A percentile compares a stretch with the other conserved stretches of the same genome.
phyloP scores from a whole-genome alignment of 2,113 vertebrate species.

The Melanerpes aurifrons region DNA sequence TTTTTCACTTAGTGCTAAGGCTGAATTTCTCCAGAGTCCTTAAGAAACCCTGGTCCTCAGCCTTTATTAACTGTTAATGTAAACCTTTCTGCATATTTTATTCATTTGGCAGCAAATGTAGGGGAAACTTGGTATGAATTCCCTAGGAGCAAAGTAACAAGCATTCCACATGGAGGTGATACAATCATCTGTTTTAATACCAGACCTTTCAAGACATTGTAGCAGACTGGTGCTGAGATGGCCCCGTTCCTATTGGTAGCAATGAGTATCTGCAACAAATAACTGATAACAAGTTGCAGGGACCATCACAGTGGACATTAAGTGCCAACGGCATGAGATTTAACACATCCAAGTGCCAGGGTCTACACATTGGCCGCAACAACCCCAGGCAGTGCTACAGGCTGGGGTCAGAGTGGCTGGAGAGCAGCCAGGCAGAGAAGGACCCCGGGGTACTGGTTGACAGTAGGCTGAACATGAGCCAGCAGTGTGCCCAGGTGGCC shows the following conservation, averaged over 20 bases:
- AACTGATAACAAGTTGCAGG: not conserved
- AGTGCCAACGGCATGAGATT: not conserved
- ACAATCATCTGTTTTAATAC: not conserved
- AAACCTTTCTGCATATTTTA: slow-evolving; percentile 16
- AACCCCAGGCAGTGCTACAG: too few species aligned
- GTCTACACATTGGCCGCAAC: too few species aligned
- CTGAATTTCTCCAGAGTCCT: not conserved
- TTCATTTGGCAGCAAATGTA: not conserved
- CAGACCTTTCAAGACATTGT: not conserved
- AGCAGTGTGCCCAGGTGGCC: too few species aligned
- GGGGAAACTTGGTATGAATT: not conserved
- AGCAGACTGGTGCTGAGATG: rapidly evolving
- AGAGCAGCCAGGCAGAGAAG: too few species aligned
- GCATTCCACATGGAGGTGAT: not conserved
- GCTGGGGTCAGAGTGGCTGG: too few species aligned
- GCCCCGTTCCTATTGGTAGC: not conserved
- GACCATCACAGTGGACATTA: not conserved
- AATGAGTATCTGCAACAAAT: not conserved
- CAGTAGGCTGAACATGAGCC: too few species aligned
- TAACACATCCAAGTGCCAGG: too few species aligned
- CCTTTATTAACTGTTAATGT: not conserved
- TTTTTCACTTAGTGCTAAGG: not conserved
- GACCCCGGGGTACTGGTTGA: too few species aligned
- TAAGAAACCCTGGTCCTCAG: not conserved
- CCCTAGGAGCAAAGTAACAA: not conserved